phyloP scores from a whole-genome alignment of 2,888 invertebrate genomes.

The Platypus cylindrus region DNA sequence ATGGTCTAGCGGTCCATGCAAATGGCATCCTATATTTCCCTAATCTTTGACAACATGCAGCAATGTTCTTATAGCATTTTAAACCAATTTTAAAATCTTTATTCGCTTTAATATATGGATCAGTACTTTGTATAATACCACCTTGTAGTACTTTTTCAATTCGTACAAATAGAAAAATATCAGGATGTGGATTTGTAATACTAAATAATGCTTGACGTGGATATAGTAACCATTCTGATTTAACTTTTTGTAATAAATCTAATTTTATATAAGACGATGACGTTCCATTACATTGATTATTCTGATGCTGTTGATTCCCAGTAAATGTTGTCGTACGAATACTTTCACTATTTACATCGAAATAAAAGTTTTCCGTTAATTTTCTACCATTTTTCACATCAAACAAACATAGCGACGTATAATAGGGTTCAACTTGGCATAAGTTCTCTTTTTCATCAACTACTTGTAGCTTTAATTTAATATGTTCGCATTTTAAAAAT shows the following conservation, averaged over 20 bases:
- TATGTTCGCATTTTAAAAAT: constrained; percentile 68
- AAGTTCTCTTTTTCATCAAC: constrained; percentile 63
- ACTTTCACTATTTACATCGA: constrained; percentile 67
- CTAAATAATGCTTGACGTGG: constrained; percentile 71
- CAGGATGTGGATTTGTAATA: constrained; percentile 77
- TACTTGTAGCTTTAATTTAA: constrained; percentile 70
- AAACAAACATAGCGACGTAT: constrained; percentile 76
- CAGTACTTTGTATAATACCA: constrained; percentile 68
- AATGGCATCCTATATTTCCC: constrained; percentile 92
- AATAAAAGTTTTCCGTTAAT: constrained; percentile 87
- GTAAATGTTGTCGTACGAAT: constrained; percentile 48
- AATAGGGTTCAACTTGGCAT: constrained; percentile 84
- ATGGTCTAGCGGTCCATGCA: constrained; percentile 88
- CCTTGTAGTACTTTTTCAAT: constrained; percentile 92
- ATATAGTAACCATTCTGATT: constrained; percentile 59
- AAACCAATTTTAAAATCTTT: constrained; percentile 67
- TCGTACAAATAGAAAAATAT: constrained; percentile 82
- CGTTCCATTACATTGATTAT: constrained; percentile 25
- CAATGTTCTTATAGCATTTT: constrained; percentile 71
- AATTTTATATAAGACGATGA: constrained; percentile 34
- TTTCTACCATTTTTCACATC: constrained; percentile 80
- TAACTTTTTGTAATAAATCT: constrained; percentile 52
- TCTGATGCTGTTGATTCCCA: constrained; percentile 27
- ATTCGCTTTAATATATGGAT: constrained; percentile 73
- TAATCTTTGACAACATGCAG: constrained; percentile 67